Percentiles rank a stretch among this genome's conserved stretches.
phyloP scores from a whole-genome alignment of 2,888 invertebrate species.

The Hypena proboscidalis region DNA sequence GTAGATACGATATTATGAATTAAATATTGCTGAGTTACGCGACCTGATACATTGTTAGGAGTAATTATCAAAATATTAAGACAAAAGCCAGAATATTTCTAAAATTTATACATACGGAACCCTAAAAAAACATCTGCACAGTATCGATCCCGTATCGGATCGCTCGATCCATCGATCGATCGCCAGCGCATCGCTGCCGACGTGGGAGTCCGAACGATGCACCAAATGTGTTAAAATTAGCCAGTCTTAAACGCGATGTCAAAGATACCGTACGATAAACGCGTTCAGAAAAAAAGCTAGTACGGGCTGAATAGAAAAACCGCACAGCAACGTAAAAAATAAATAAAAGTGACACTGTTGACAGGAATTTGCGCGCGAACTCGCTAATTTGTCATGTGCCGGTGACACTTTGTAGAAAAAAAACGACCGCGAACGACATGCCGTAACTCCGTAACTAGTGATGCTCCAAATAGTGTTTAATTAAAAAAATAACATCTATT shows the following conservation, averaged over 20 bases:
- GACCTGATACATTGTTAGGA: slow-evolving; percentile 4
- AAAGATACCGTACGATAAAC: slow-evolving; percentile 63
- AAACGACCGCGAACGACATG: slow-evolving; percentile 9
- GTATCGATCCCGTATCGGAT: too few species aligned
- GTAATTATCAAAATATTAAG: slow-evolving; percentile 19
- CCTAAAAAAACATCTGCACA: slow-evolving; percentile 59
- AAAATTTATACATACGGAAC: slow-evolving; percentile 33
- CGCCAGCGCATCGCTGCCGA: slow-evolving; percentile 15
- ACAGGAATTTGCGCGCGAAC: slow-evolving; percentile 34
- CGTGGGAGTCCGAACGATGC: slow-evolving; percentile 53
- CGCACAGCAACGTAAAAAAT: slow-evolving; percentile 18
- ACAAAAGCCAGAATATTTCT: slow-evolving; percentile 13
- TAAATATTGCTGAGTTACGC: neutral
- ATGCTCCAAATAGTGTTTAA: slow-evolving; percentile 4
- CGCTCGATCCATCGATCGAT: slow-evolving; percentile 18
- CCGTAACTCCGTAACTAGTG: too few species aligned
- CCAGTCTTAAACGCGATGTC: slow-evolving; percentile 80
- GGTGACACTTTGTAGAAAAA: slow-evolving; percentile 32
- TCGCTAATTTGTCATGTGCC: slow-evolving; percentile 30
- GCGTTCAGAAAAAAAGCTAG: slow-evolving; percentile 32
- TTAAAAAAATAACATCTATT: neutral
- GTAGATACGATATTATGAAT: too few species aligned
- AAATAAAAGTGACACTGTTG: slow-evolving; percentile 18
- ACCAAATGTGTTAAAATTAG: slow-evolving; percentile 73
- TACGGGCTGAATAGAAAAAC: slow-evolving; percentile 27